Evolutionary conservation across 2,888 invertebrate genomes (phyloP).

Genomic region (Yponomeuta malinellus): DNA sequence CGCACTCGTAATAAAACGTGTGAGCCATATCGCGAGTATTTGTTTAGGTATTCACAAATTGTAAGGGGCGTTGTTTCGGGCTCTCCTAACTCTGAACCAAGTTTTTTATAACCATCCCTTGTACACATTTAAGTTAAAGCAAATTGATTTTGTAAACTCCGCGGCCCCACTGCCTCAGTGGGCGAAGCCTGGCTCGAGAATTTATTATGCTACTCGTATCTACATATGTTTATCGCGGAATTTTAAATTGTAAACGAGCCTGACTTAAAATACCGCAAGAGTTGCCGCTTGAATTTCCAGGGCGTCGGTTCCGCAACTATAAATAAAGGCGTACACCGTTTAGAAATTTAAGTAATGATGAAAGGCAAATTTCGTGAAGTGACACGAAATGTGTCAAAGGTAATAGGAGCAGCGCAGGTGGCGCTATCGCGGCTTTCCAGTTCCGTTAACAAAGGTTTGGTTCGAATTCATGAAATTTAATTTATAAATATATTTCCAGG

Average conservation of each 20-base stretch:
- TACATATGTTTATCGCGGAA: slow-evolving; percentile 66
- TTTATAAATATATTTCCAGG: slow-evolving; percentile 1
- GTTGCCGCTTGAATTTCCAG: slow-evolving; percentile 38
- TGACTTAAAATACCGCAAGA: slow-evolving; percentile 45
- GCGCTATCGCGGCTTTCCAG: slow-evolving; percentile 5
- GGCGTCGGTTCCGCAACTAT: slow-evolving; percentile 30
- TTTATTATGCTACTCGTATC: slow-evolving; percentile 60
- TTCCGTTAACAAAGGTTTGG: background rate
- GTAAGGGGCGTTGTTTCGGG: background rate
- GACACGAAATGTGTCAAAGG: slow-evolving; percentile 6
- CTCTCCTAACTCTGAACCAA: background rate
- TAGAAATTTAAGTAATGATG: slow-evolving; percentile 2
- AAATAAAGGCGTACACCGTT: background rate
- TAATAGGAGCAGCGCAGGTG: slow-evolving; percentile 11
- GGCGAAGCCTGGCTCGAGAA: slow-evolving; percentile 42
- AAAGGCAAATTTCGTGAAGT: background rate
- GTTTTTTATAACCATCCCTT: background rate
- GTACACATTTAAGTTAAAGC: slow-evolving; percentile 23
- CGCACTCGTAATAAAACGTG: background rate
- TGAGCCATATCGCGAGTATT: background rate
- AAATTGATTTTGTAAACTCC: slow-evolving; percentile 56
- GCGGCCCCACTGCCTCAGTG: slow-evolving; percentile 24
- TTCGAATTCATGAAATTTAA: slow-evolving; percentile 8
- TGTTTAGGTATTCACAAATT: background rate
- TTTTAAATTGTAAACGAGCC: slow-evolving; percentile 69